phyloP scores from a whole-genome alignment of 1,140 invertebrate genomes.

The Diplogasteroides magnus region DNA sequence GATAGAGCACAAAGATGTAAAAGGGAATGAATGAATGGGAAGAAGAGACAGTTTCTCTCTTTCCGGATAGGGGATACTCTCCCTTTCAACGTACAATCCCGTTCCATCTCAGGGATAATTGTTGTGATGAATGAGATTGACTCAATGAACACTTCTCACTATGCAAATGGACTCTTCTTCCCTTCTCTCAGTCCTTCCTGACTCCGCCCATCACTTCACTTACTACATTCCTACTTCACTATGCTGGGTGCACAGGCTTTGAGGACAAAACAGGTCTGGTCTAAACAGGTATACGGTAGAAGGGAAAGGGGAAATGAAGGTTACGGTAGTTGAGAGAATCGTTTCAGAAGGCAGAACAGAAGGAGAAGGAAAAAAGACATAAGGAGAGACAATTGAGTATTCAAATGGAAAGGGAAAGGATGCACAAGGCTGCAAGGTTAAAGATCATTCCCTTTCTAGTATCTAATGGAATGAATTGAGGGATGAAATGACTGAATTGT shows the following conservation, averaged over 20 bases:
- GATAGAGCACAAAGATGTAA: too few relatives aligned
- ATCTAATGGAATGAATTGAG: neutral
- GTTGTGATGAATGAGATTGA: too few relatives aligned
- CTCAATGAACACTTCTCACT: too few relatives aligned
- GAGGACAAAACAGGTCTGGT: neutral
- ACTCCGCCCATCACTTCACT: neutral
- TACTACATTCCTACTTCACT: neutral
- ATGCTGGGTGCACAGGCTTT: neutral
- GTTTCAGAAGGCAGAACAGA: neutral
- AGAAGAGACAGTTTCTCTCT: too few relatives aligned
- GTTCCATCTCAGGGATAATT: too few relatives aligned
- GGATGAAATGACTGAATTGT: neutral
- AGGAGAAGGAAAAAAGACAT: neutral
- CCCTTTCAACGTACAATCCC: too few relatives aligned
- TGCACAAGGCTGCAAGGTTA: neutral
- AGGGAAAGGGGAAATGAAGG: too few relatives aligned
- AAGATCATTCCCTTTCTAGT: too few relatives aligned
- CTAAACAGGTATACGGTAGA: too few relatives aligned
- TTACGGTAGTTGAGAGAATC: too few relatives aligned
- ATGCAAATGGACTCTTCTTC: neutral
- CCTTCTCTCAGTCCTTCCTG: neutral
- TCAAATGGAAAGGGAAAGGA: neutral
- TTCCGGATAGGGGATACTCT: too few relatives aligned
- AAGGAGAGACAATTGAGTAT: neutral
- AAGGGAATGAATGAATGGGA: too few relatives aligned